phyloP scores from a whole-genome alignment of 2,113 vertebrate genomes.

The Drymodes brunneopygia region DNA sequence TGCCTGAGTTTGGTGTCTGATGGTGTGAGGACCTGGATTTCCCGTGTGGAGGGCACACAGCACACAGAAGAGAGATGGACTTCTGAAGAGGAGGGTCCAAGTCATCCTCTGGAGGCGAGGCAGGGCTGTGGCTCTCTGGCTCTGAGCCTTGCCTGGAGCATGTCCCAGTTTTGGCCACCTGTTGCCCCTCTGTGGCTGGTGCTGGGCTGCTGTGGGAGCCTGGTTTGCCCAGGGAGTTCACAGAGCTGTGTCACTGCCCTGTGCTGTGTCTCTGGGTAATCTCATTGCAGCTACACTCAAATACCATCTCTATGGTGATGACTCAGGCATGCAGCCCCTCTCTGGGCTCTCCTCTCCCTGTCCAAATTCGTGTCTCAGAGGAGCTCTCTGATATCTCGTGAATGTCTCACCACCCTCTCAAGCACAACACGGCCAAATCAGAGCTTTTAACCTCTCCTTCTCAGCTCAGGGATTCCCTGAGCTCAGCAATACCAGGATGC shows the following conservation, averaged over 20 bases:
- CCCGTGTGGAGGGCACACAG: not conserved
- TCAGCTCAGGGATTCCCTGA: not conserved
- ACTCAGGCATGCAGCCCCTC: not conserved
- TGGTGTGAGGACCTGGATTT: not conserved
- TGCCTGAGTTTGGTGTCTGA: not conserved
- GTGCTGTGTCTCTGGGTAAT: not conserved
- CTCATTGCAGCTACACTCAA: slow-evolving; percentile 8
- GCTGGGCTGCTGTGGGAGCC: not conserved
- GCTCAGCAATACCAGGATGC: not conserved
- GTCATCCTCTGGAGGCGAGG: not conserved
- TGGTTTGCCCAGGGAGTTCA: not conserved
- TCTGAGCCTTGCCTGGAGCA: not conserved
- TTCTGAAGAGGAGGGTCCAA: not conserved
- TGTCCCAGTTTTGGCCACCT: not conserved
- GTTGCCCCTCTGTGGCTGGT: rapidly evolving
- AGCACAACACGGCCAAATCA: not conserved
- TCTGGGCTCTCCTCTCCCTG: not conserved
- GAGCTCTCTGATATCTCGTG: not conserved
- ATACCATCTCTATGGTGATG: slow-evolving; percentile 58
- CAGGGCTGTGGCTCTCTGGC: not conserved
- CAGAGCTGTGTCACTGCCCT: not conserved
- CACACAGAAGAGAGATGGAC: not conserved
- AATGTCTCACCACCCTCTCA: not conserved
- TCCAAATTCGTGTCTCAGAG: not conserved
- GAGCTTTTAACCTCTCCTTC: not conserved